These are phyloP conservation scores for Hedychridium roseum DNA, from an alignment of 2,888 invertebrate genomes.

Conservation along the genomic window DNA sequence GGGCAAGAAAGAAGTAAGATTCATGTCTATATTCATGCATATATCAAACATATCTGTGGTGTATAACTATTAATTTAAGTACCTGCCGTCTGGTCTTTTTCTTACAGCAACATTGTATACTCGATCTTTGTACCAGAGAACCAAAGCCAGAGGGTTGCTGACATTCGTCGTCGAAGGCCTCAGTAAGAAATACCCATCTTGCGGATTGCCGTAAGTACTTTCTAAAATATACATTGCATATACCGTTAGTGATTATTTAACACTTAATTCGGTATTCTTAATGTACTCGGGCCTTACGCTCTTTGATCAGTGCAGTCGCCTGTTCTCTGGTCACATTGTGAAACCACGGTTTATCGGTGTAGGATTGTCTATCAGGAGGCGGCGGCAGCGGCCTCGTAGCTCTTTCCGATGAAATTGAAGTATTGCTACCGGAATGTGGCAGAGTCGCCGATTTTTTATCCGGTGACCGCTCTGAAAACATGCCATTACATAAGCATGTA, in stretches of 20 bases:
- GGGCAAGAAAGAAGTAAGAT: too few species aligned
- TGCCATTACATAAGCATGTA: conserved; percentile 4
- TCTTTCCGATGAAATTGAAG: conserved; percentile 48
- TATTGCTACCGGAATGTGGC: conserved; percentile 48
- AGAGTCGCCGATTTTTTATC: conserved; percentile 56
- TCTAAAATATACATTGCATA: too few species aligned
- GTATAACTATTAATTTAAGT: too few species aligned
- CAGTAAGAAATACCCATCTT: conserved; percentile 59
- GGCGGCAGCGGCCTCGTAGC: conserved; percentile 55
- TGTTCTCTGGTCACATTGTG: conserved; percentile 57
- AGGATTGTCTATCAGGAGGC: conserved; percentile 48
- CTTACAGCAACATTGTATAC: conserved; percentile 62
- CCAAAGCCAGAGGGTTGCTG: conserved; percentile 61
- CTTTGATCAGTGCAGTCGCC: conserved; percentile 52
- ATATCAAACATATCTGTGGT: too few species aligned
- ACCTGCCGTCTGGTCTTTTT: conserved; percentile 58
- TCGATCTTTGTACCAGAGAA: conserved; percentile 58
- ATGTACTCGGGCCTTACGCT: too few species aligned
- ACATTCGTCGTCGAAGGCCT: conserved; percentile 58
- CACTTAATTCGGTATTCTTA: too few species aligned
- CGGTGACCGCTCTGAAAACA: conserved; percentile 52
- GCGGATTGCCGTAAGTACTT: conserved; percentile 49
- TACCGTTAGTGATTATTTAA: too few species aligned
- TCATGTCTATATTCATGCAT: too few species aligned
- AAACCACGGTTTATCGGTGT: conserved; percentile 56